phyloP scores from a whole-genome alignment of 2,797 vertebrate genomes.

The Pantherophis alleghaniensis region DNA sequence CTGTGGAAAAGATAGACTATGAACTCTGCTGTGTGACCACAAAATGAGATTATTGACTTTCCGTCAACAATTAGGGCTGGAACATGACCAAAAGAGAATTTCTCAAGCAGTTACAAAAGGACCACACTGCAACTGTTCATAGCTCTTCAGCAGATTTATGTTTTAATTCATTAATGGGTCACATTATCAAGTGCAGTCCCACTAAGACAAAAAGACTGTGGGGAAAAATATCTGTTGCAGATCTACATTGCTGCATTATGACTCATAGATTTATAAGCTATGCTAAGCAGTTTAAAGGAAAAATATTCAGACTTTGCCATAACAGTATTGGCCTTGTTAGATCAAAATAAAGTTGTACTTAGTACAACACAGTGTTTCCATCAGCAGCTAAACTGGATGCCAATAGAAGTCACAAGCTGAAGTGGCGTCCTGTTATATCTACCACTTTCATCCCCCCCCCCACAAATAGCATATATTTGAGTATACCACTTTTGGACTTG shows the following conservation, averaged over 20 bases:
- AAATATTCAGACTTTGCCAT: background rate
- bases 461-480: background rate
- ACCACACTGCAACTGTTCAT: constrained; percentile 56
- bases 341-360: background rate
- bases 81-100: constrained; percentile 65
- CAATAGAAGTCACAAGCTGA: background rate
- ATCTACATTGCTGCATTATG: constrained; percentile 24
- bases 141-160: constrained; percentile 59
- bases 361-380: background rate
- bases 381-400: background rate
- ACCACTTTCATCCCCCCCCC: background rate
- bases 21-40: constrained; percentile 48
- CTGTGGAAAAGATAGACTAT: constrained; percentile 43
- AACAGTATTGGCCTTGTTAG: background rate
- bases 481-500: background rate
- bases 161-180: constrained; percentile 45
- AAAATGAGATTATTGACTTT: constrained; percentile 62
- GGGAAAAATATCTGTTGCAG: background rate
- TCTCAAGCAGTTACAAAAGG: constrained; percentile 58
- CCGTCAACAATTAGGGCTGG: constrained; percentile 54
- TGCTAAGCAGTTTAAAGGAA: background rate
- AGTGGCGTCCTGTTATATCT: background rate
- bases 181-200: constrained; percentile 55
- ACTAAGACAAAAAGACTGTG: constrained; percentile 18
- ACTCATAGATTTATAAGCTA: constrained; percentile 19